Evolutionary conservation across 2,113 vertebrate species (phyloP), one percentile per base, ranked within the genome.

Genomic region (Nothocercus julius): DNA sequence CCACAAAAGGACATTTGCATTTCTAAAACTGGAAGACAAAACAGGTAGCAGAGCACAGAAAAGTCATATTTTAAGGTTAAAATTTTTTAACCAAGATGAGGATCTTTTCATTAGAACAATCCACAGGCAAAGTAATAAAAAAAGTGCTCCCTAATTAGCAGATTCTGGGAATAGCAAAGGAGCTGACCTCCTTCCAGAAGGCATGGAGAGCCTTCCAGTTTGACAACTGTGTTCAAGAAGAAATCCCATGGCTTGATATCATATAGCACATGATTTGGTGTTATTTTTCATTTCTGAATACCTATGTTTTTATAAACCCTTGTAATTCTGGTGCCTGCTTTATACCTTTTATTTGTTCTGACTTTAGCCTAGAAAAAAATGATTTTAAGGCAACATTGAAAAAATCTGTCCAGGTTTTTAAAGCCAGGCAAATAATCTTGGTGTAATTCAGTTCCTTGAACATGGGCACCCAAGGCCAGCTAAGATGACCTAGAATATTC

Each of bases 1-100:
- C 3, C 4, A 4, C 3, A 24, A 32, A 53, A 17, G 5, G 25
- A 38, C 64, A 10, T 0, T 0, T 77, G 3, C 17, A 12, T 78
- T 84, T 53, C 36, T 62, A 49, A 16, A 67, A 30, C 27, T 34
- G 25, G 18, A 79, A 76, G 18, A 6, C 11, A 81, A 69, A 77
- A 53, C 4, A 21, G 17, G 12, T 5, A 83, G 18, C 12, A 13
- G 13, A 12, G 2, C 66, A 40, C 62, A 30, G 32, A 30, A 44
- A 61, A 8, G 3, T 67, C 45, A 8, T 36, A 42, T 12, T 70
- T 22, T 44, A 49, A 21, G 10, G n/a, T 49, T 49, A 7, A 25
- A 44, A 13, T 7, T 6, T 36, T 66, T 42, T 14, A 58, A 19
- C 64, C 32, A 10, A 22, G 28, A 14, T 3, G 54, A 12, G 10